Evolutionary conservation across 2,797 vertebrate genomes (phyloP).

Genomic region (Apodemus agrarius): DNA sequence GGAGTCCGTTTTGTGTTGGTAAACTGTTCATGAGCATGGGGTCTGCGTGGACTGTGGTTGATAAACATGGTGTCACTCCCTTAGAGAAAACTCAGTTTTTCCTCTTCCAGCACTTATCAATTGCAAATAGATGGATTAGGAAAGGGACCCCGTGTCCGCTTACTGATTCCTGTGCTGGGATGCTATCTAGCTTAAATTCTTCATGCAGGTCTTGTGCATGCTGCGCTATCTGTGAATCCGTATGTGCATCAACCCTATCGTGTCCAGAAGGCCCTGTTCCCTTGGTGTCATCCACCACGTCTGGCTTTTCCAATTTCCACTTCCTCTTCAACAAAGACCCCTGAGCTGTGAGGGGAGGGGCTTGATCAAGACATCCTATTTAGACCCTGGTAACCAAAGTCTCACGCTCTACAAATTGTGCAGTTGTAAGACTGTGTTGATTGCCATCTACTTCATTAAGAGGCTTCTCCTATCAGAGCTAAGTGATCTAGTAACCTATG

Average conservation of each 20-base stretch:
- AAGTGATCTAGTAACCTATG: neutral
- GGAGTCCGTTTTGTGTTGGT: neutral
- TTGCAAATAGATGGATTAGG: neutral
- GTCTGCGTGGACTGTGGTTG: neutral
- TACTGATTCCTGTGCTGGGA: neutral
- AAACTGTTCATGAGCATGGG: neutral
- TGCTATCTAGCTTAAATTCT: neutral
- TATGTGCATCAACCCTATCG: neutral
- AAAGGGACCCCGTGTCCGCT: neutral
- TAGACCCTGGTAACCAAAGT: neutral
- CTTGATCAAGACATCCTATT: neutral
- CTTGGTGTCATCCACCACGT: neutral
- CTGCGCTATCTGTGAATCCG: neutral
- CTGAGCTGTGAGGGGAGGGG: neutral
- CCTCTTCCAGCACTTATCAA: neutral
- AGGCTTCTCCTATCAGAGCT: neutral
- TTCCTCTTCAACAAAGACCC: neutral
- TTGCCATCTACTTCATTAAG: neutral
- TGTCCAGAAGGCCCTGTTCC: neutral
- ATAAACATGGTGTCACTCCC: no score
- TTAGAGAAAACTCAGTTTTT: neutral
- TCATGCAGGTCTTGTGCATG: neutral
- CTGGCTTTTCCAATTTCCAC: neutral
- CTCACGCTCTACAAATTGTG: neutral
- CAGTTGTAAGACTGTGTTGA: neutral